These are phyloP conservation scores for Solea senegalensis DNA, from an alignment of 2,113 vertebrate species.

Conservation along the genomic window DNA sequence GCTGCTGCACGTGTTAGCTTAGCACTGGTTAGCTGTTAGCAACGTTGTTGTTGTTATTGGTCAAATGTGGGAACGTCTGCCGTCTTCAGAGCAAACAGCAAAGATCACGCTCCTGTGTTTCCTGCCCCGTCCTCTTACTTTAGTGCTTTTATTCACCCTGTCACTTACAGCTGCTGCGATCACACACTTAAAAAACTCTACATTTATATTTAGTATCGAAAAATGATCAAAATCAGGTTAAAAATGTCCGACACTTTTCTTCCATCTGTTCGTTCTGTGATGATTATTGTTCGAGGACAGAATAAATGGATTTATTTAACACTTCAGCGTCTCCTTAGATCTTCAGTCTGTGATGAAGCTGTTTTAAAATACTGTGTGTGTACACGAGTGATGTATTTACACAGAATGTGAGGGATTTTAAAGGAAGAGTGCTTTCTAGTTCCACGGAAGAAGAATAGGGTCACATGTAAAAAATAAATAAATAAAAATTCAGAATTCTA, in stretches of 20 bases:
- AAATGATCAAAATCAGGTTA: too few species aligned
- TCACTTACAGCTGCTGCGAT: background rate
- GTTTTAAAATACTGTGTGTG: too few species aligned
- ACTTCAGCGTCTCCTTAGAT: background rate
- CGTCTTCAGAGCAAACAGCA: background rate
- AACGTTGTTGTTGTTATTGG: background rate
- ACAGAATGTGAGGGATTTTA: too few species aligned
- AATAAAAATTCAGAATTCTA: too few species aligned
- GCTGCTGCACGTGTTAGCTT: slow-evolving; percentile 17
- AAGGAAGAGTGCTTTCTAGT: too few species aligned
- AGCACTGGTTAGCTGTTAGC: slow-evolving; percentile 15
- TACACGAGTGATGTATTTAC: too few species aligned
- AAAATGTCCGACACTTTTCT: background rate
- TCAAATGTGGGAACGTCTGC: background rate
- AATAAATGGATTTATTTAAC: background rate
- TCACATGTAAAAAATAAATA: too few species aligned
- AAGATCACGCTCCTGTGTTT: too few species aligned
- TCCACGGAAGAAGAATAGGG: too few species aligned
- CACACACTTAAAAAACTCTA: background rate
- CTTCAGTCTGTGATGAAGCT: background rate
- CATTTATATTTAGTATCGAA: too few species aligned
- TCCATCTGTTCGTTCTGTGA: background rate
- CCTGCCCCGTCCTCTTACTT: too few species aligned
- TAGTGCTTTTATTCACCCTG: background rate
- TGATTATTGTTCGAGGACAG: background rate